These are phyloP conservation scores for Trichoplusia ni DNA, from an alignment of 1,140 invertebrate genomes.

Conservation along the genomic window DNA sequence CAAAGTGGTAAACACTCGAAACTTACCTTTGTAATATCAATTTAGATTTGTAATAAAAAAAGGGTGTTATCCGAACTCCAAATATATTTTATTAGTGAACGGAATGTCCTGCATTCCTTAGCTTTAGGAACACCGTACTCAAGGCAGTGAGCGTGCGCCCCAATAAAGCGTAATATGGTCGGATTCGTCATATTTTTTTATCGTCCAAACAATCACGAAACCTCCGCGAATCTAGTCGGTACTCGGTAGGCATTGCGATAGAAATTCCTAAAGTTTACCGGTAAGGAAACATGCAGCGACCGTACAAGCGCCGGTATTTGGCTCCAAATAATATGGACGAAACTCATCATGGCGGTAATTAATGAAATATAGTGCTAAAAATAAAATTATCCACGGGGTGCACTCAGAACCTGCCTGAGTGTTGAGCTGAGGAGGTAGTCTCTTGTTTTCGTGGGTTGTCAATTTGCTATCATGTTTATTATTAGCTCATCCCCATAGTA, in stretches of 20 bases:
- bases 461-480: constrained; percentile 21
- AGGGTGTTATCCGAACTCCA: neutral
- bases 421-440: too few relatives aligned
- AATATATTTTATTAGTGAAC: neutral
- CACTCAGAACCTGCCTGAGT: too few relatives aligned
- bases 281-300: constrained; percentile 62
- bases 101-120: neutral
- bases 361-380: constrained; percentile 12
- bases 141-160: constrained; percentile 58
- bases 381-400: too few relatives aligned
- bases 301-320: constrained; percentile 61
- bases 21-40: too few relatives aligned
- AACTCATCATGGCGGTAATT: constrained; percentile 66
- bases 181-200: constrained; percentile 75
- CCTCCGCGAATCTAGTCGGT: constrained; percentile 37
- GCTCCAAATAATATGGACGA: constrained; percentile 69
- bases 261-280: constrained; percentile 20
- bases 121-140: neutral
- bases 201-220: constrained; percentile 65
- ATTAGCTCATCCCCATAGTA: neutral
- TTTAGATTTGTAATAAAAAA: too few relatives aligned
- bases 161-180: constrained; percentile 65
- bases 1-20: too few relatives aligned
- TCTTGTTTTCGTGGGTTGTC: too few relatives aligned
- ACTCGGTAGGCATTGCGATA: too few relatives aligned